A percentile compares a stretch with the other conserved stretches of the same genome.
Evolutionary conservation across 1,140 invertebrate species (phyloP).

Genomic region (Megalonaias nervosa): DNA sequence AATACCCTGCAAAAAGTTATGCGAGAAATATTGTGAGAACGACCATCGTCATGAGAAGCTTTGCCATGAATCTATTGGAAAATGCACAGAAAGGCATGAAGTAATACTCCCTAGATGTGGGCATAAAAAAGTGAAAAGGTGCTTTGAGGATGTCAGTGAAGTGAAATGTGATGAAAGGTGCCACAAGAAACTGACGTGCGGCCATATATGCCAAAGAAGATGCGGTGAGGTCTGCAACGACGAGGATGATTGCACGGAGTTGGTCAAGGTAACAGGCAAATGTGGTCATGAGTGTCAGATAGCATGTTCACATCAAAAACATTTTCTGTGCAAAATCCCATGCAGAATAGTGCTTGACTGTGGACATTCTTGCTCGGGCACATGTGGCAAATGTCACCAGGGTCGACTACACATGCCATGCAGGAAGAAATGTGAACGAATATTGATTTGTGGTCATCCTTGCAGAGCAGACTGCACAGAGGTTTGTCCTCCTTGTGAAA

Average conservation of each 20-base stretch:
- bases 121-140: conserved; percentile 31
- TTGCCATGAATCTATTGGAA: conserved; percentile 31
- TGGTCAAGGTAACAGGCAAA: conserved; percentile 20
- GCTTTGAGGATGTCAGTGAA: conserved; percentile 15
- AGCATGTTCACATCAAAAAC: conserved; percentile 37
- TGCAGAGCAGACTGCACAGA: conserved; percentile 39
- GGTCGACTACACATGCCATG: conserved; percentile 76
- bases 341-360: conserved; percentile 49
- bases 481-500: conserved; percentile 76
- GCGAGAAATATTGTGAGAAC: conserved; percentile 35
- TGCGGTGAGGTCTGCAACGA: neutral
- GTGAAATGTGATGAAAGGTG: conserved; percentile 31
- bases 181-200: conserved; percentile 40
- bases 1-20: conserved; percentile 37
- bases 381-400: conserved; percentile 71
- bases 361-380: conserved; percentile 40
- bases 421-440: conserved; percentile 43
- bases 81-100: conserved; percentile 15
- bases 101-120: conserved; percentile 31
- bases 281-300: conserved; percentile 63
- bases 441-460: conserved; percentile 61
- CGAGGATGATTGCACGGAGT: neutral
- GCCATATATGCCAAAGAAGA: conserved; percentile 73
- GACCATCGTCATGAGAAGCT: conserved; percentile 38
- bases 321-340: conserved; percentile 38